Conservation (phyloP, 2,113 vertebrate species). For the Isurus oxyrinchus region DNA sequence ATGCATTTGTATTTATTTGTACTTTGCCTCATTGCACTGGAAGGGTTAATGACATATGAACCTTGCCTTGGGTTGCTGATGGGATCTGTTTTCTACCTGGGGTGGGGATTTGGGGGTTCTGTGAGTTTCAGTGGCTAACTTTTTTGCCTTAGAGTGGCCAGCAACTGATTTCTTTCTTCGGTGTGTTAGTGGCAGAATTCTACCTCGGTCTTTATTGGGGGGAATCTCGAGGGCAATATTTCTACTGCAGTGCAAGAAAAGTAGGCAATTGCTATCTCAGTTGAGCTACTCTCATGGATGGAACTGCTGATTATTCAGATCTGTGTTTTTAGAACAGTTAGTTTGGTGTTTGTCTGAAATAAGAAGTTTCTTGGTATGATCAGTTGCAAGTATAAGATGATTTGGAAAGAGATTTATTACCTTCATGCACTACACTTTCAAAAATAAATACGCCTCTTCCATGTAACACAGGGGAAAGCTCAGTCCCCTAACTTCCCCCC, state of each 20-base stretch:
- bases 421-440: not conserved
- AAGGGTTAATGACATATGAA: not conserved
- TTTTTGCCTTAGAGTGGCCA: not conserved
- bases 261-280: not conserved
- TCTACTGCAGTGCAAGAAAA: not conserved
- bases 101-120: not conserved
- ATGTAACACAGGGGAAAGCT: not conserved
- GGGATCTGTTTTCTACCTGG: not conserved
- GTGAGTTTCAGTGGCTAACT: not conserved
- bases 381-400: not conserved
- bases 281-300: not conserved
- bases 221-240: not conserved
- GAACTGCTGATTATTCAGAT: not conserved
- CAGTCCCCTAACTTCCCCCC: not conserved
- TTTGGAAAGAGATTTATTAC: not conserved
- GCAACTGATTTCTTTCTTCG: not conserved
- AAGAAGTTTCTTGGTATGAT: not conserved
- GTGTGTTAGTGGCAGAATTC: not conserved
- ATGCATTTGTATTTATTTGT: not conserved
- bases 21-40: not conserved
- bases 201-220: not conserved
- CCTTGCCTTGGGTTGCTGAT: not conserved
- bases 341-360: not conserved
- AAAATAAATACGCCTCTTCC: not conserved
- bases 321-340: not conserved